Evolutionary conservation across 2,888 invertebrate genomes (phyloP).

Genomic region (Vanessa cardui): DNA sequence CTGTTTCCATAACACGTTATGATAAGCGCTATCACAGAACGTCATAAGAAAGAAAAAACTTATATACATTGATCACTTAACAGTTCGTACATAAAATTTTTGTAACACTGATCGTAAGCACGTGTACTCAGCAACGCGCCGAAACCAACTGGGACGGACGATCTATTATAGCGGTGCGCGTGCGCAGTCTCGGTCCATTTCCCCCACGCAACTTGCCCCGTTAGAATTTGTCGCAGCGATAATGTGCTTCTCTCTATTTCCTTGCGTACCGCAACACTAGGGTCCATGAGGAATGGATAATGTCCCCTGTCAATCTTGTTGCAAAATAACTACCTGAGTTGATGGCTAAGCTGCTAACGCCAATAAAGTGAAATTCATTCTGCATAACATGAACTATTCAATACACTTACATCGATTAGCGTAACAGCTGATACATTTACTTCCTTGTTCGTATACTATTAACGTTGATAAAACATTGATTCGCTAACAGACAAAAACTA

Average conservation of each 20-base stretch:
- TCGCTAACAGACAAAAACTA: too few species aligned
- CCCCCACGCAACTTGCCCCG: slow-evolving; percentile 80
- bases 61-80: slow-evolving; percentile 44
- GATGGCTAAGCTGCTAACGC: slow-evolving; percentile 10
- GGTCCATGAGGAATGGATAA: slow-evolving; percentile 27
- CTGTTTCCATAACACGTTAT: slow-evolving; percentile 42
- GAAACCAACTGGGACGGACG: slow-evolving; percentile 80
- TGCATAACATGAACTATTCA: background rate
- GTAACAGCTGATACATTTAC: too few species aligned
- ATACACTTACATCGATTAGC: background rate
- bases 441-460: too few species aligned
- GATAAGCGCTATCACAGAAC: slow-evolving; percentile 29
- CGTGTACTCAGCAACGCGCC: slow-evolving; percentile 78
- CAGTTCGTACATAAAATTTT: slow-evolving; percentile 43
- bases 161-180: slow-evolving; percentile 78
- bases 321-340: slow-evolving; percentile 20
- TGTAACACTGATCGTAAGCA: slow-evolving; percentile 65
- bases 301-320: slow-evolving; percentile 26
- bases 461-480: too few species aligned
- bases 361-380: slow-evolving; percentile 11
- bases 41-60: slow-evolving; percentile 34
- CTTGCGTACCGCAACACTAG: slow-evolving; percentile 28
- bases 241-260: slow-evolving; percentile 47
- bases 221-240: slow-evolving; percentile 63
- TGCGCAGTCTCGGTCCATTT: slow-evolving; percentile 79